Conservation (phyloP, 2,888 invertebrate species). For the Cerastoderma edule region DNA sequence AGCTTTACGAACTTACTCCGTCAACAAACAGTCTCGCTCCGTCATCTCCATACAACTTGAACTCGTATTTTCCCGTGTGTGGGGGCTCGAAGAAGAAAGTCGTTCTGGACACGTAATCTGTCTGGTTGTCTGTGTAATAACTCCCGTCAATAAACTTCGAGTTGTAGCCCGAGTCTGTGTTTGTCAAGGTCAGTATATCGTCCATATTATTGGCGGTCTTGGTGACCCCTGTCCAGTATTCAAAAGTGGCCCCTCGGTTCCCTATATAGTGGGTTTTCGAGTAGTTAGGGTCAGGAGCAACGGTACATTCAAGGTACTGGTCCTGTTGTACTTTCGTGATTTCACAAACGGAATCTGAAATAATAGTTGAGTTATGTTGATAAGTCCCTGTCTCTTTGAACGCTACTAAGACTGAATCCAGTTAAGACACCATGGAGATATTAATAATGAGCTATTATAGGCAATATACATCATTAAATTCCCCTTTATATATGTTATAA, state of each 20-base stretch:
- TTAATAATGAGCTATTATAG: no score
- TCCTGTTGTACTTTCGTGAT: conserved; percentile 40
- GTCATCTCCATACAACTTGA: conserved; percentile 68
- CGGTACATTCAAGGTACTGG: conserved; percentile 51
- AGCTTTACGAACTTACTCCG: conserved; percentile 35
- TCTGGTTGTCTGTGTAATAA: conserved; percentile 54
- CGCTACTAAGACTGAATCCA: no score
- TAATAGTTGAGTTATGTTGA: no score
- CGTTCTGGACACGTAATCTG: conserved; percentile 63
- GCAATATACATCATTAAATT: no score
- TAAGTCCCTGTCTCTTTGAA: no score
- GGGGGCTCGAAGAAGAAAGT: conserved; percentile 71
- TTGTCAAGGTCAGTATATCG: conserved; percentile 38
- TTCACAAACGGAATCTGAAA: conserved; percentile 53
- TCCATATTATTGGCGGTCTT: conserved; percentile 26
- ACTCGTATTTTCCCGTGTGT: conserved; percentile 65
- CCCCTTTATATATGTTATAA: no score
- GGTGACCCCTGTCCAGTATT: conserved; percentile 54
- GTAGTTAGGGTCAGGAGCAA: conserved; percentile 40
- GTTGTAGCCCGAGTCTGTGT: conserved; percentile 53
- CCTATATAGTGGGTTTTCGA: conserved; percentile 47
- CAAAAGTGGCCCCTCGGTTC: conserved; percentile 64
- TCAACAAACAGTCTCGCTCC: conserved; percentile 63
- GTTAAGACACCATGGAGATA: no score
- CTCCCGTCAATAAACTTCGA: conserved; percentile 57